Evolutionary conservation across 2,113 vertebrate species (phyloP).

Genomic region (Protomyctophum bolini): DNA sequence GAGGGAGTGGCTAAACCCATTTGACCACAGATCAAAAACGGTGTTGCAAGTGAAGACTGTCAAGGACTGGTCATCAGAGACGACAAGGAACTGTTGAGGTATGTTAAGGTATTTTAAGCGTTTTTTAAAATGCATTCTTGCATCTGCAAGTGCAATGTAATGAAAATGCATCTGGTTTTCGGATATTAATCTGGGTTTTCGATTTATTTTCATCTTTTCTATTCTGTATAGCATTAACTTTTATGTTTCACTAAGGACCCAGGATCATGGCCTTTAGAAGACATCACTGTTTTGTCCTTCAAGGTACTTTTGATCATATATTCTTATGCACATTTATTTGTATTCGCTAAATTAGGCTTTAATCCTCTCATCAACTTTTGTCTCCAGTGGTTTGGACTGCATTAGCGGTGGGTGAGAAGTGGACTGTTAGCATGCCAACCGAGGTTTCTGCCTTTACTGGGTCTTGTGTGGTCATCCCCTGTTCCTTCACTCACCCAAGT

Average conservation of each 20-base stretch:
- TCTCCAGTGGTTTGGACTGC: constrained; percentile 3
- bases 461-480: constrained; percentile 29
- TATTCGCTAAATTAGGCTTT: neutral
- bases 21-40: neutral
- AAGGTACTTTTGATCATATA: neutral
- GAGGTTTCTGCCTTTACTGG: neutral
- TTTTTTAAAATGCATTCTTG: neutral
- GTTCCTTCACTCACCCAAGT: constrained; percentile 13
- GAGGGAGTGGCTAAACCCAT: neutral
- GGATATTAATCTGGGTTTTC: neutral
- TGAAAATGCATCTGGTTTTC: neutral
- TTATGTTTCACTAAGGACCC: too few species aligned
- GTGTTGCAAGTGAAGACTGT: neutral
- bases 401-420: neutral
- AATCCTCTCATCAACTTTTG: neutral
- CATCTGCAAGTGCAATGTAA: too few species aligned
- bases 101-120: neutral
- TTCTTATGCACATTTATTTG: neutral
- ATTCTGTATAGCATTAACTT: neutral
- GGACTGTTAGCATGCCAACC: constrained; percentile 7
- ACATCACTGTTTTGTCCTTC: neutral
- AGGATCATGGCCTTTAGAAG: neutral
- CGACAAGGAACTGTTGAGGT: neutral
- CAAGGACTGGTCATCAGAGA: neutral
- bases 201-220: neutral